Evolutionary conservation across 1,140 invertebrate species (phyloP), one percentile per base, ranked within the genome.

Genomic region (Cylas formicarius): DNA sequence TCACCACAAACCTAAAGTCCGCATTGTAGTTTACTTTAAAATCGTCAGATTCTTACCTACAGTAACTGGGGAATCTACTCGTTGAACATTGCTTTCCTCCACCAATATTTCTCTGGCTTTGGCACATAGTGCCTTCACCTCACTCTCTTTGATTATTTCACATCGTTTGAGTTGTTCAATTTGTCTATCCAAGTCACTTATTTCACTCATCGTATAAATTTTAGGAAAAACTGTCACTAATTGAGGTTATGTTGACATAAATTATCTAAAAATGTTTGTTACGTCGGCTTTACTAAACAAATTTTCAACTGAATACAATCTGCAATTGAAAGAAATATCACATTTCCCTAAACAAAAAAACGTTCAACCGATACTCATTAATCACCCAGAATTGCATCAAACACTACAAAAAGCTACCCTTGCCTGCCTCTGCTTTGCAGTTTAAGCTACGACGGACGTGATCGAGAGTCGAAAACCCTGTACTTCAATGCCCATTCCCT

Each of bases 11-110:
- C 90, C 89, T 94, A 59, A 48, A 72, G 2, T 18, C 11, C 11
- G 11, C n/a, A 4, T 26, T 11, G 2, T 26, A n/a, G n/a, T 4
- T 9, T 36, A 10, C 17, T 1, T 39, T 1, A 20, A 26, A 42
- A 44, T 11, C 7, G 1, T 7, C 11, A 24, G 6, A 7, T 2
- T 18, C n/a, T 19, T 48, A 74, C 76, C 76, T 72, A 98, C 94
- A 39, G 95, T 99, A 19, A 99, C 96, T 44, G 97, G 97, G 27
- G 94, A 93, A 70, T 99, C 95, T 6, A 99, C 93, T 64, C 92
- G 75, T 66, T 99, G 97, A n/a, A 99, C 97, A 72, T 99, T 99
- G 57, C 94, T 95, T 72, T 99, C 97, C 77, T 99, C 95, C 2
- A 99, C 89, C 10, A 99, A 75, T 55, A 99, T 99, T 75, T 99